phyloP scores from a whole-genome alignment of 92 coral and sea anemone species.

The Montipora capitata region DNA sequence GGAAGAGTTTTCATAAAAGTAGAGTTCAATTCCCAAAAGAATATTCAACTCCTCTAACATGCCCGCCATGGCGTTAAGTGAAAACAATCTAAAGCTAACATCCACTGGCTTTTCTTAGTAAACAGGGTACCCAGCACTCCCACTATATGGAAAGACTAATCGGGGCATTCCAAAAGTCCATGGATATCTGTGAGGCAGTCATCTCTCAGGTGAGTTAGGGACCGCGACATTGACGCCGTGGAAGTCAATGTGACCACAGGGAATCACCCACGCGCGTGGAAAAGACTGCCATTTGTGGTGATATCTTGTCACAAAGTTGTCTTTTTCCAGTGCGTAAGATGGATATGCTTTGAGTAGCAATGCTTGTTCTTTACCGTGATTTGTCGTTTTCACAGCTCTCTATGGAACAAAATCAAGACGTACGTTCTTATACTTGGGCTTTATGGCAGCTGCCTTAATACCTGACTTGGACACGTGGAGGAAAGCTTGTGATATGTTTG shows the following conservation, averaged over 20 bases:
- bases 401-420: slow-evolving; percentile 84
- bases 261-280: slow-evolving; percentile 84
- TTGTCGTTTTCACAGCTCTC: slow-evolving; percentile 55
- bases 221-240: slow-evolving; percentile 77
- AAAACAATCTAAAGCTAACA: slow-evolving; percentile 16
- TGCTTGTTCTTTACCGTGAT: slow-evolving; percentile 51
- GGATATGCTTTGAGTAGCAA: slow-evolving; percentile 84
- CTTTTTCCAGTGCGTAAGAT: slow-evolving; percentile 45
- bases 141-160: slow-evolving; percentile 87
- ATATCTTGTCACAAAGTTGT: slow-evolving; percentile 59
- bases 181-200: slow-evolving; percentile 80
- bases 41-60: too few species aligned
- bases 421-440: slow-evolving; percentile 59
- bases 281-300: slow-evolving; percentile 71
- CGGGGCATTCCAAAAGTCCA: slow-evolving; percentile 63
- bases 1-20: too few species aligned
- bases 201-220: slow-evolving; percentile 72
- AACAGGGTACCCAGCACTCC: slow-evolving; percentile 95
- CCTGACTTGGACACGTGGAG: slow-evolving; percentile 65
- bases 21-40: too few species aligned
- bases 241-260: slow-evolving; percentile 71
- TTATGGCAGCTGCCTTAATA: slow-evolving; percentile 77
- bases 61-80: too few species aligned
- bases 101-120: slow-evolving; percentile 49
- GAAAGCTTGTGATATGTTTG: slow-evolving; percentile 56